phyloP scores from a whole-genome alignment of 2,797 vertebrate species.

The Sciurus carolinensis region DNA sequence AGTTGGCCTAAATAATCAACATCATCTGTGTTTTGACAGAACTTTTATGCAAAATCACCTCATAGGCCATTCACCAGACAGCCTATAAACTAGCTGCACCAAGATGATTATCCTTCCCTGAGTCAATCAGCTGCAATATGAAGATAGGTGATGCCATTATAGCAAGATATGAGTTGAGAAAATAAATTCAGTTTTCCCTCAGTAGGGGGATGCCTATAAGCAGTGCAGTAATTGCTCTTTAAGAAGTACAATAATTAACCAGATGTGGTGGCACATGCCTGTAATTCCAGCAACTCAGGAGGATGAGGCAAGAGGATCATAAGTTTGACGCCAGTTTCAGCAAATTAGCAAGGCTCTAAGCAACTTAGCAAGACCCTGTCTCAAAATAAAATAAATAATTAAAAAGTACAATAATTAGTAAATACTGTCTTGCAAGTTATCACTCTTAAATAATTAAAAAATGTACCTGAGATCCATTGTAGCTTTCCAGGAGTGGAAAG shows the following conservation, averaged over 20 bases:
- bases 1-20: slow-evolving; percentile 50
- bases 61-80: neutral
- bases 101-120: neutral
- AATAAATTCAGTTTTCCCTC: neutral
- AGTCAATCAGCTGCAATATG: neutral
- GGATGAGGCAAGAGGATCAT: too few relatives aligned
- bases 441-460: neutral
- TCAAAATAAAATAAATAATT: too few relatives aligned
- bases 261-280: too few relatives aligned
- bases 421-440: neutral
- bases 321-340: too few relatives aligned
- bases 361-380: too few relatives aligned
- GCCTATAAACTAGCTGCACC: neutral
- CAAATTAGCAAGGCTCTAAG: too few relatives aligned
- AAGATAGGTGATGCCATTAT: neutral
- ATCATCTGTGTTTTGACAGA: slow-evolving; percentile 23
- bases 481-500: neutral
- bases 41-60: neutral
- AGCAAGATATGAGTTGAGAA: neutral
- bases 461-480: neutral
- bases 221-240: neutral
- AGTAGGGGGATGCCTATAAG: neutral
- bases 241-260: neutral
- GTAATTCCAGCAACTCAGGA: too few relatives aligned
- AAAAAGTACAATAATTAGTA: neutral